Percentiles rank a stretch among this genome's conserved stretches.
Evolutionary conservation across 2,113 vertebrate genomes (phyloP).

Genomic region (Sigmodon hispidus): DNA sequence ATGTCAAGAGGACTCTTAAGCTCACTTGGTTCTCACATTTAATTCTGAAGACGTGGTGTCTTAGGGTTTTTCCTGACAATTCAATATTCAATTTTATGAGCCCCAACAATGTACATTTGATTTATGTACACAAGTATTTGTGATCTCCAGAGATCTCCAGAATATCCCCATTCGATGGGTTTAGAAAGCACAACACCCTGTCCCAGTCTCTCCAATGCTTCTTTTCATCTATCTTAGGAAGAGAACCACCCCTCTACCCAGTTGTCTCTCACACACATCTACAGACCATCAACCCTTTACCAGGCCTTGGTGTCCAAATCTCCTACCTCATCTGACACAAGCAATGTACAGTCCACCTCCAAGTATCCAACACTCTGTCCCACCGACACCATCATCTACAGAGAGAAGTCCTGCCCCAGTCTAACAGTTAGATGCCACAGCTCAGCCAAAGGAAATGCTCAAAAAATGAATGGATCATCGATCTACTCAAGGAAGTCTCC

Average conservation of each 20-base stretch:
- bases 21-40: neutral
- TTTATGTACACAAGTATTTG: neutral
- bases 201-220: neutral
- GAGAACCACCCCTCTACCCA: neutral
- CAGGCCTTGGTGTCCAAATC: too few relatives aligned
- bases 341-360: neutral
- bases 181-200: fast-evolving
- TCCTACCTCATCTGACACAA: neutral
- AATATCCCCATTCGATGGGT: too few relatives aligned
- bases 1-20: neutral
- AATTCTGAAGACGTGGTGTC: neutral
- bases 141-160: neutral
- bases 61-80: neutral
- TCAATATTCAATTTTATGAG: neutral
- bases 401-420: neutral
- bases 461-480: neutral
- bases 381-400: neutral
- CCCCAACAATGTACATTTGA: neutral
- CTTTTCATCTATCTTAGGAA: neutral
- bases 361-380: neutral
- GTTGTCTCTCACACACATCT: neutral
- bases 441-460: neutral
- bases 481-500: neutral
- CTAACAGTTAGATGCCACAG: neutral
- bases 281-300: fast-evolving